These are phyloP conservation scores for Temnothorax longispinosus DNA, from an alignment of 1,140 invertebrate species.

Conservation along the genomic window DNA sequence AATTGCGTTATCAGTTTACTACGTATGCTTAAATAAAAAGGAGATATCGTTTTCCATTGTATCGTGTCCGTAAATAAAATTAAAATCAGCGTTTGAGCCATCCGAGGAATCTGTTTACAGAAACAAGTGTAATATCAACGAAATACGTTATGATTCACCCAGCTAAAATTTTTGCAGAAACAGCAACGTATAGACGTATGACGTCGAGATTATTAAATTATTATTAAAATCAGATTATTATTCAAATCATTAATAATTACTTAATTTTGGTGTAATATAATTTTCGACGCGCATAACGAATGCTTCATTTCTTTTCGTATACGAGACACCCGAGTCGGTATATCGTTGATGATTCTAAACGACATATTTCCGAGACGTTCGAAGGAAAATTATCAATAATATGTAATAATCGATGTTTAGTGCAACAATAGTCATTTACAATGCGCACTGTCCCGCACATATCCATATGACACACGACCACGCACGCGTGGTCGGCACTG, in stretches of 20 bases:
- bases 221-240: neutral
- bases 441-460: neutral
- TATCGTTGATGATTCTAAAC: neutral
- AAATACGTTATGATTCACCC: neutral
- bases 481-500: neutral
- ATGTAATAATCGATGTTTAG: no score
- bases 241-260: neutral
- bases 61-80: neutral
- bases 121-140: neutral
- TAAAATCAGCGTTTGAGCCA: neutral
- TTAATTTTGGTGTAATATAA: neutral
- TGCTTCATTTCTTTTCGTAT: neutral
- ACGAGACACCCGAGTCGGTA: neutral
- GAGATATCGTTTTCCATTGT: neutral
- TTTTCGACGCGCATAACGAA: neutral
- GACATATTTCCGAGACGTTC: no score
- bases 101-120: conserved; percentile 3
- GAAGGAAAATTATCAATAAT: no score
- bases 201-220: neutral
- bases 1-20: neutral
- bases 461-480: neutral
- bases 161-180: neutral
- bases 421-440: conserved; percentile 6
- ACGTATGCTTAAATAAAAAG: neutral
- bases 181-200: neutral